phyloP scores from a whole-genome alignment of 1,140 invertebrate genomes.

The Drosophila sp. region DNA sequence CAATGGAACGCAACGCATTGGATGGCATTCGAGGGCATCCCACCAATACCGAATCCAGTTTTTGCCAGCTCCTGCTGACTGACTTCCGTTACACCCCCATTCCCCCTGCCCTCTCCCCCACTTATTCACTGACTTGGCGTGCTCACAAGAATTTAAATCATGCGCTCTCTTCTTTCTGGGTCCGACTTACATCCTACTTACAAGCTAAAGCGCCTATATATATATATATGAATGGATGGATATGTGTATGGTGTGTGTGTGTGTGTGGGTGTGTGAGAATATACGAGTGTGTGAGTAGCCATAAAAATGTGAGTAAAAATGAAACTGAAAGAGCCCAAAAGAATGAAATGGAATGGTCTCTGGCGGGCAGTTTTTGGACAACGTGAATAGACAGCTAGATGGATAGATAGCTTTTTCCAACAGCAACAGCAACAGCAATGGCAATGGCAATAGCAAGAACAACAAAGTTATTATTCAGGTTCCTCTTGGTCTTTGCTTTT shows the following conservation, averaged over 20 bases:
- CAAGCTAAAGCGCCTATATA: constrained; percentile 77
- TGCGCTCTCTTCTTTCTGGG: constrained; percentile 33
- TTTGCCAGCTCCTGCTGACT: constrained; percentile 1
- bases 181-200: constrained; percentile 76
- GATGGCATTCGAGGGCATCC: constrained; percentile 6
- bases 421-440: constrained; percentile 7
- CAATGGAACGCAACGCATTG: not conserved
- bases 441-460: constrained; percentile 42
- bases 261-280: not conserved
- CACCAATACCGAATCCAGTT: not conserved
- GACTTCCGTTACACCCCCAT: constrained; percentile 4
- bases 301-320: constrained; percentile 58
- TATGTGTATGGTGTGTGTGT: not conserved
- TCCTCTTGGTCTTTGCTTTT: constrained; percentile 54
- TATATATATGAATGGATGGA: constrained; percentile 32
- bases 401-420: constrained; percentile 56
- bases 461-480: constrained; percentile 76
- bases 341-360: constrained; percentile 66
- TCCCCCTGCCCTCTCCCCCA: too few relatives aligned
- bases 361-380: constrained; percentile 69
- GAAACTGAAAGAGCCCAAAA: constrained; percentile 13
- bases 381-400: constrained; percentile 53
- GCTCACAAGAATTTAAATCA: constrained; percentile 80
- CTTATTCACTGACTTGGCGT: constrained; percentile 37
- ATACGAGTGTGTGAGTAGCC: constrained; percentile 18